Percentiles rank a stretch among this genome's conserved stretches.
These are phyloP conservation scores for Oxyteleia sp. DNA, from an alignment of 2,888 invertebrate species.

Conservation along the genomic window DNA sequence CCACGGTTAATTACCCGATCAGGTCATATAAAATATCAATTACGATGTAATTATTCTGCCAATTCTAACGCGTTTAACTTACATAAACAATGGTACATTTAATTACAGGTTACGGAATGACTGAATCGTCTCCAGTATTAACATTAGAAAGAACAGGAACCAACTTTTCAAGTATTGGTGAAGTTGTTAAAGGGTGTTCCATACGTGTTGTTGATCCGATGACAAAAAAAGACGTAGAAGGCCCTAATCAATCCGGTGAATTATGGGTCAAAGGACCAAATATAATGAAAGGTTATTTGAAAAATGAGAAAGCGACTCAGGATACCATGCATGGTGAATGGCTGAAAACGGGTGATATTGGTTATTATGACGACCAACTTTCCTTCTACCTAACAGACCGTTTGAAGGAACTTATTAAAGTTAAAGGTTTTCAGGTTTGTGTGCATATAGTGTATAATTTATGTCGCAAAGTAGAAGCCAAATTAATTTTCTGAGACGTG, in stretches of 20 bases:
- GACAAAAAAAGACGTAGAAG: constrained; percentile 86
- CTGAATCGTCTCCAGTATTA: constrained; percentile 88
- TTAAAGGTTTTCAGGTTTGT: constrained; percentile 86
- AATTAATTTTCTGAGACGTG: too few relatives aligned
- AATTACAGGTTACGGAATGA: constrained; percentile 88
- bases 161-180: constrained; percentile 88
- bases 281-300: constrained; percentile 89
- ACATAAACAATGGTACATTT: too few relatives aligned
- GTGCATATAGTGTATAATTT: not conserved
- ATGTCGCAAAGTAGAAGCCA: too few relatives aligned
- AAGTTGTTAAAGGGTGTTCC: constrained; percentile 87
- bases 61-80: too few relatives aligned
- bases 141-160: constrained; percentile 78
- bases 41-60: too few relatives aligned
- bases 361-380: constrained; percentile 88
- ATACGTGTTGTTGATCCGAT: constrained; percentile 87
- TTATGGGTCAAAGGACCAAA: constrained; percentile 89
- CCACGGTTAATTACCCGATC: too few relatives aligned
- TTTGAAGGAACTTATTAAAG: constrained; percentile 89
- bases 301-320: constrained; percentile 89
- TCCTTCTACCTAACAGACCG: constrained; percentile 89
- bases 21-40: too few relatives aligned
- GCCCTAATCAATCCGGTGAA: constrained; percentile 88
- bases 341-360: constrained; percentile 89
- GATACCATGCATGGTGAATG: constrained; percentile 89